phyloP scores from a whole-genome alignment of 2,888 invertebrate genomes.

The Petrolisthes cinctipes region DNA sequence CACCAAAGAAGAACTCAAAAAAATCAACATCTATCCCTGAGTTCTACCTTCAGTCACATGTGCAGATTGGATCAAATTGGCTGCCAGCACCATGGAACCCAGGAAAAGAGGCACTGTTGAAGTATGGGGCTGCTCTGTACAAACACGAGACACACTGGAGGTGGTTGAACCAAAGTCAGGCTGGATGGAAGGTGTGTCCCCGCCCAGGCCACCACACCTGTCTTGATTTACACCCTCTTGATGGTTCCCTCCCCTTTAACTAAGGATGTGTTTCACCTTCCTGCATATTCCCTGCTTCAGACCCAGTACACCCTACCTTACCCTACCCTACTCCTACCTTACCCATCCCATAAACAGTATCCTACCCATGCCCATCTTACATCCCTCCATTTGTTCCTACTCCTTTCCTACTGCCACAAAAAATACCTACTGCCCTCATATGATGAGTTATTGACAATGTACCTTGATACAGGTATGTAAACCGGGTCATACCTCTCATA shows the following conservation, averaged over 20 bases:
- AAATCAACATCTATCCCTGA: background rate
- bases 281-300: no score
- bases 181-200: constrained; percentile 50
- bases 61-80: constrained; percentile 47
- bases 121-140: constrained; percentile 51
- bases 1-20: background rate
- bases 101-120: constrained; percentile 34
- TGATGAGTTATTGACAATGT: no score
- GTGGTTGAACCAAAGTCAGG: constrained; percentile 24
- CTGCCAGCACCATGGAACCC: constrained; percentile 59
- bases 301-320: background rate
- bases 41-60: constrained; percentile 43
- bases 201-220: constrained; percentile 57
- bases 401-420: no score
- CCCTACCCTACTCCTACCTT: background rate
- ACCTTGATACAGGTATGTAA: no score
- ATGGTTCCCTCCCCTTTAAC: constrained; percentile 55
- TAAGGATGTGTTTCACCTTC: no score
- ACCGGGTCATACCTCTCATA: no score
- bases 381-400: no score
- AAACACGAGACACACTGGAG: constrained; percentile 61
- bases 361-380: no score
- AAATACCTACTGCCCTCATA: no score
- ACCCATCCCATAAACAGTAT: no score
- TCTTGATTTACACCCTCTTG: constrained; percentile 60